Evolutionary conservation across 1,140 invertebrate genomes (phyloP).

Genomic region (Macrobrachium rosenbergii): DNA sequence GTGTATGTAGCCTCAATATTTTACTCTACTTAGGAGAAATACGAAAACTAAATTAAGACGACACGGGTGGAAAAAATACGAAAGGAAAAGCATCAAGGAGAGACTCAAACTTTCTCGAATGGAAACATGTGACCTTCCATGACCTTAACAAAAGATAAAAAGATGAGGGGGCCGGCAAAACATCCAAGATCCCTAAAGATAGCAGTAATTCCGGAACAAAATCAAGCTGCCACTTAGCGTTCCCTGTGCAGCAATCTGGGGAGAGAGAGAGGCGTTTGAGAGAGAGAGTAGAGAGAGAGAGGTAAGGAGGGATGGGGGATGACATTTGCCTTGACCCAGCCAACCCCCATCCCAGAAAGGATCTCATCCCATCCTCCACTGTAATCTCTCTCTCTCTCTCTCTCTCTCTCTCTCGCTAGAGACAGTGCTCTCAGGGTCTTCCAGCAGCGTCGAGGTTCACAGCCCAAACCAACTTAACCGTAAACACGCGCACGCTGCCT

Average conservation of each 20-base stretch:
- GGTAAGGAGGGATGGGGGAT: neutral
- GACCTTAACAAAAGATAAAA: neutral
- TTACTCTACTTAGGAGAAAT: neutral
- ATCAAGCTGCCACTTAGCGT: neutral
- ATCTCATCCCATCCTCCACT: too few species aligned
- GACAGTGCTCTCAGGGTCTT: neutral
- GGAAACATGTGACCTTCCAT: too few species aligned
- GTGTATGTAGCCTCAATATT: neutral
- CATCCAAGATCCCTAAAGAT: neutral
- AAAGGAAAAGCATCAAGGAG: neutral
- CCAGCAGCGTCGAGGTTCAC: neutral
- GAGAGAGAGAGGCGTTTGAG: neutral
- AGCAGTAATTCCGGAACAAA: neutral
- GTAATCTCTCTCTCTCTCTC: too few species aligned
- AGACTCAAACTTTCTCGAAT: neutral
- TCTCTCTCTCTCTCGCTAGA: too few species aligned
- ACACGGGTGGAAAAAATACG: neutral
- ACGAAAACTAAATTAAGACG: neutral
- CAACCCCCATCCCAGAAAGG: too few species aligned
- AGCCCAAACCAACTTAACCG: constrained; percentile 36
- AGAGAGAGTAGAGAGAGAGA: constrained; percentile 2
- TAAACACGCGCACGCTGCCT: constrained; percentile 59
- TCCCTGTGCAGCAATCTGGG: neutral
- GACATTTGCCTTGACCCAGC: neutral
- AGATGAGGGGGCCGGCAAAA: neutral